Conservation (phyloP, 2,797 vertebrate species). For the Sebastolobus alascanus region DNA sequence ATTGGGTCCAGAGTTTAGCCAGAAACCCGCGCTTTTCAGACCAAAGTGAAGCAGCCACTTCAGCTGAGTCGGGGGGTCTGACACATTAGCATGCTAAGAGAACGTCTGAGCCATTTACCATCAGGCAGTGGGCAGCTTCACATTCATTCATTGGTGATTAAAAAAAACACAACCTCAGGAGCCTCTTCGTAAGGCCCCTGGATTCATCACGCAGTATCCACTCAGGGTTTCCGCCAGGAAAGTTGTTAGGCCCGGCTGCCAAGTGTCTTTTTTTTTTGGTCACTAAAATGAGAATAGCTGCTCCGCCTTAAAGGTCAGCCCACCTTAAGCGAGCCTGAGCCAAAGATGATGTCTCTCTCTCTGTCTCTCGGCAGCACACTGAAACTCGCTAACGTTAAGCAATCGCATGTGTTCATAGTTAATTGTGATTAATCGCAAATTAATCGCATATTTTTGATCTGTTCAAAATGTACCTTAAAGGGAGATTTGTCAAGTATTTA, state of each 20-base stretch:
- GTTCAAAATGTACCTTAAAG: no score
- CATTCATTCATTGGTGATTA: conserved; percentile 47
- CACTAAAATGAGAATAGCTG: not conserved
- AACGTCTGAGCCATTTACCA: conserved; percentile 46
- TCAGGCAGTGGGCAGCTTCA: conserved; percentile 26
- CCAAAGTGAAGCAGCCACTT: conserved; percentile 60
- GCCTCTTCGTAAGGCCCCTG: not conserved
- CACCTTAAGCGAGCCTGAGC: not conserved
- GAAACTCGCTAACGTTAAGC: no score
- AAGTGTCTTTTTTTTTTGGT: not conserved
- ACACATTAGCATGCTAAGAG: conserved; percentile 70
- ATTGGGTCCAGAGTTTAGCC: conserved; percentile 68
- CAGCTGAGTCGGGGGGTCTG: conserved; percentile 39
- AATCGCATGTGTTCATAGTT: no score
- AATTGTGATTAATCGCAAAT: no score
- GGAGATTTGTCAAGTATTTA: no score
- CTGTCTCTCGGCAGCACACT: no score
- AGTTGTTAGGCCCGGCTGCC: not conserved
- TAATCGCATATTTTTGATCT: no score
- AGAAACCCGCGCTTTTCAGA: conserved; percentile 52
- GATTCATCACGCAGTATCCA: not conserved
- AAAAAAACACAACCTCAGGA: conserved; percentile 29
- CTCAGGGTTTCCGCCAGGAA: not conserved
- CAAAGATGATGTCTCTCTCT: not conserved
- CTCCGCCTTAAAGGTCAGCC: not conserved